Evolutionary conservation across 2,797 vertebrate species (phyloP), one percentile per base, ranked within the genome.

Genomic region (Emydoidea blandingii): DNA sequence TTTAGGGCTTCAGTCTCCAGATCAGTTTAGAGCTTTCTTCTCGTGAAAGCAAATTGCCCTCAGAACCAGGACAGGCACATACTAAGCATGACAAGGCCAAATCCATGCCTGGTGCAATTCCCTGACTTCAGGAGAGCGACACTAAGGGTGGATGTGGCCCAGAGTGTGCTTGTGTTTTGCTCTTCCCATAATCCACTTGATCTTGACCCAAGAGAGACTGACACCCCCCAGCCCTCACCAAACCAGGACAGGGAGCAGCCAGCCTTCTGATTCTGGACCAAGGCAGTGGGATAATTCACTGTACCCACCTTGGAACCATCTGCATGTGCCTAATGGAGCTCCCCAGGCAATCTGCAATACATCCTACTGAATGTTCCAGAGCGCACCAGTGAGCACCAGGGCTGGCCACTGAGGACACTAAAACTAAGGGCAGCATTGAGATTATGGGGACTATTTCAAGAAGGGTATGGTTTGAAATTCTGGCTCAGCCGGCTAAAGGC

Each of bases 401-500:
- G 74, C 47, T 88, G 85, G 74, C 68, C 85, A 79, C 57, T 95
- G 95, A 89, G 41, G 89, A 83, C 81, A 85, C 21, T 56, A 80
- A 89, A 41, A 41, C 47, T 41, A 88, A 12, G 44, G 56, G 37
- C 57, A 62, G 52, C 10, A 72, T 52, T 92, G 65, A 86, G 85
- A 37, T 4, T 12, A 81, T 57, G 27, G 44, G 83, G 62, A 92
- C 92, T 91, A 94, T 91, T 91, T 96, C 93, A 86, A 85, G 49
- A 83, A 4, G 19, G 50, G 5, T 37, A 94, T 94, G 41, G 56
- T 95, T 93, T 89, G 50, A 88, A 68, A 92, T 84, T 95, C 79
- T 81, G 59, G 37, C 95, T 86, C 78, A 92, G 92, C 93, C 90
- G 86, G 86, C 79, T 97, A 95, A 96, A 93, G 91, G 87, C 93